A percentile compares a stretch with the other conserved stretches of the same genome.
Evolutionary conservation across 2,888 invertebrate genomes (phyloP).

Genomic region (Digitonthophagus gazella): DNA sequence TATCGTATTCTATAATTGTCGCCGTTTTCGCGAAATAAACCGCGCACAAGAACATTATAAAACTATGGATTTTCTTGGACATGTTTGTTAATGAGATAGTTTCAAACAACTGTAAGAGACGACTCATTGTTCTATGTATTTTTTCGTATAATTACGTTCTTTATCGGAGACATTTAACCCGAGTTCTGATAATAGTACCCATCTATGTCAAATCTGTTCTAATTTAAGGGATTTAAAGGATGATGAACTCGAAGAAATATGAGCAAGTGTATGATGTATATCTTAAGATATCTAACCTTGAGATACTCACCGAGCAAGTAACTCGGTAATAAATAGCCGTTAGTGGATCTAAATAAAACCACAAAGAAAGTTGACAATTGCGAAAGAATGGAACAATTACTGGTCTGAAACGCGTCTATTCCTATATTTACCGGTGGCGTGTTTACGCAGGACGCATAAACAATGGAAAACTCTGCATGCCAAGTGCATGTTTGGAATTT

Average conservation of each 20-base stretch:
- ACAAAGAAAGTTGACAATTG: neutral
- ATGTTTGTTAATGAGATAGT: neutral
- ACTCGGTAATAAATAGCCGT: neutral
- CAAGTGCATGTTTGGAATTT: neutral
- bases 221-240: too few species aligned
- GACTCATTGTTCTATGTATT: neutral
- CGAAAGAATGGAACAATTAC: neutral
- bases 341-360: neutral
- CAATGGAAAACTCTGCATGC: neutral
- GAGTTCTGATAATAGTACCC: neutral
- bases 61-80: neutral
- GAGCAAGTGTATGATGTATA: neutral
- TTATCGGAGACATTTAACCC: constrained; percentile 8
- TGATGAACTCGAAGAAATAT: too few species aligned
- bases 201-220: neutral
- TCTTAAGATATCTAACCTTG: neutral
- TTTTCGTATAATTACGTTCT: neutral
- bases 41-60: constrained; percentile 2
- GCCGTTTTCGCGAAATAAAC: neutral
- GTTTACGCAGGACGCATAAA: neutral
- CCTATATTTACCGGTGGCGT: neutral
- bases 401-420: too few species aligned
- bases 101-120: neutral
- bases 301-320: neutral
- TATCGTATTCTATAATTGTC: constrained; percentile 6